phyloP scores from a whole-genome alignment of 2,797 vertebrate genomes.

The Chromobotia macracanthus region DNA sequence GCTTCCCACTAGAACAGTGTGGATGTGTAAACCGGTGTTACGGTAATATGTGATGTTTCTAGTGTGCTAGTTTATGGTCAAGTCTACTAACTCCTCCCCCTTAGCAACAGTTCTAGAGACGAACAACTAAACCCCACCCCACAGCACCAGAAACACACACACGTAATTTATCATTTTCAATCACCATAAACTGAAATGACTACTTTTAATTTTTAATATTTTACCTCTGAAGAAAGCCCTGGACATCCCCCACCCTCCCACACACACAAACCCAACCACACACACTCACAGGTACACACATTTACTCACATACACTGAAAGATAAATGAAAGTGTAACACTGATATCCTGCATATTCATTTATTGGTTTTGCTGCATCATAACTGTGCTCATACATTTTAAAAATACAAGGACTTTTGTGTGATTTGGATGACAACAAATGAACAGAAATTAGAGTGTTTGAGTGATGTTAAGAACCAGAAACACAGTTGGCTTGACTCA shows the following conservation, averaged over 20 bases:
- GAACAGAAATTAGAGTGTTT: background rate
- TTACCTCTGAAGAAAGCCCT: no score
- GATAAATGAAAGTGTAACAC: no score
- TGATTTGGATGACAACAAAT: background rate
- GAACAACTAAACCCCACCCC: slow-evolving; percentile 55
- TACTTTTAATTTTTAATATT: no score
- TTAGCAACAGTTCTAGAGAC: slow-evolving; percentile 64
- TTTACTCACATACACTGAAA: no score
- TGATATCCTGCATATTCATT: no score
- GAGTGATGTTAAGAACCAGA: background rate
- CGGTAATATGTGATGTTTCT: slow-evolving; percentile 14
- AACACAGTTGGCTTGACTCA: slow-evolving; percentile 10
- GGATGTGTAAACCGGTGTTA: background rate
- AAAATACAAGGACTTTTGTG: background rate
- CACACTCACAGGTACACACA: no score
- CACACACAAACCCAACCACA: no score
- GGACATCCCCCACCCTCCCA: no score
- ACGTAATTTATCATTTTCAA: background rate
- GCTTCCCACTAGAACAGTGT: background rate
- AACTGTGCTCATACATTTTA: no score
- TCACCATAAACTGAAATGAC: background rate
- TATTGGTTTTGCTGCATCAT: no score
- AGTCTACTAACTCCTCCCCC: slow-evolving; percentile 68
- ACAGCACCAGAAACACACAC: slow-evolving; percentile 1
- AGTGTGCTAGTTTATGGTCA: slow-evolving; percentile 11